Conservation (phyloP, 2,888 invertebrate species). For the Epiperipatus broadwayi region DNA sequence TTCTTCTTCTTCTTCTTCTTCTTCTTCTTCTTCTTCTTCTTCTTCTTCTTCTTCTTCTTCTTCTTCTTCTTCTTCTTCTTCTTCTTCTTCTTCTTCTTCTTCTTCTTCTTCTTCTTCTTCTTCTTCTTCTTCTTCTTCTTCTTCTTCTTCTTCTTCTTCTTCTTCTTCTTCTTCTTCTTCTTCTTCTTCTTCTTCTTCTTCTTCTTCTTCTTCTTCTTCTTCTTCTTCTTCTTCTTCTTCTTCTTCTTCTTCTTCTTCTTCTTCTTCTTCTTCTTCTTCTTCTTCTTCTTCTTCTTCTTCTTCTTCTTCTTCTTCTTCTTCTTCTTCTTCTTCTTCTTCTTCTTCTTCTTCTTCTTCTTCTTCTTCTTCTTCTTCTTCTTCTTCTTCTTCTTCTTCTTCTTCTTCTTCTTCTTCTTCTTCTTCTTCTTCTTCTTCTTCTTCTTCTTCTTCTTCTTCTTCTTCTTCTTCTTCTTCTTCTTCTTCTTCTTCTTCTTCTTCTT, state of each 20-base stretch:
- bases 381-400: neutral
- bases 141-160: neutral
- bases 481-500: neutral
- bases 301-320: neutral
- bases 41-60: neutral
- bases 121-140: neutral
- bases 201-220: neutral
- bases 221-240: neutral
- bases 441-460: neutral
- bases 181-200: neutral
- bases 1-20: neutral
- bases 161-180: neutral
- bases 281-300: neutral
- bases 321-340: neutral
- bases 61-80: neutral
- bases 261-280: neutral
- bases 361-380: neutral
- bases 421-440: neutral
- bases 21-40: neutral
- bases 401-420: neutral
- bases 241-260: neutral
- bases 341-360: neutral
- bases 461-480: neutral
- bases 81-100: neutral
- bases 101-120: neutral